Evolutionary conservation across 1,140 invertebrate species (phyloP), one percentile per base, ranked within the genome.

Genomic region (Heliconius hewitsoni): DNA sequence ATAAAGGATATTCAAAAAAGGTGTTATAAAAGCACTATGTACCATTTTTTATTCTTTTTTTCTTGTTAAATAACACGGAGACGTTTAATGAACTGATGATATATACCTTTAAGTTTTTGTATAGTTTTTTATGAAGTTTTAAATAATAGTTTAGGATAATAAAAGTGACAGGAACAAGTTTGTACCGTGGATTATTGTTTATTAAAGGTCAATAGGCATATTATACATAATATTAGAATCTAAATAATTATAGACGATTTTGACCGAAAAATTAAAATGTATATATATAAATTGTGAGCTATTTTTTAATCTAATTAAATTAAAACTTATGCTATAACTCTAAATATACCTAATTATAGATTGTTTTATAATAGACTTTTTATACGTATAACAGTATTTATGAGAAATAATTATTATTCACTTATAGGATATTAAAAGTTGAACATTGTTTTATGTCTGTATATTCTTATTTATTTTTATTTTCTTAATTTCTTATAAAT

Each of bases 101-200:
- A 66, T 60, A 4, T 66, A 66, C 0, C 27, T 66, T 5, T 66
- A 13, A n/a, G 9, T 66, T 66, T 57, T 66, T 66, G 27, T 66
- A 18, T 16, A 30, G 23, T 66, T 60, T 60, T 30, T 66, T 66
- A 66, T 16, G 11, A 66, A 9, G 8, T 66, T 66, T 66, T 30
- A 66, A 30, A 66, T 66, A 66, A 66, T 66, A 66, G 60, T n/a
- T 30, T 66, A 66, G 27, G 27, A 66, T 30, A 27, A 66, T 66
- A 66, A 66, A 66, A 66, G 27, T 66, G 60, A 66, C 60, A 23
- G 27, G 60, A 66, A 66, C 60, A 66, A 66, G 60, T 66, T 66
- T 57, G 30, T 66, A 16, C 60, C 60, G 60, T 66, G 60, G 60
- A 66, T 27, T 66, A 66, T 66, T 30, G 60, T 66, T 66, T 30